Conservation (phyloP, 2,888 invertebrate species). For the Tetramorium bicarinatum region DNA sequence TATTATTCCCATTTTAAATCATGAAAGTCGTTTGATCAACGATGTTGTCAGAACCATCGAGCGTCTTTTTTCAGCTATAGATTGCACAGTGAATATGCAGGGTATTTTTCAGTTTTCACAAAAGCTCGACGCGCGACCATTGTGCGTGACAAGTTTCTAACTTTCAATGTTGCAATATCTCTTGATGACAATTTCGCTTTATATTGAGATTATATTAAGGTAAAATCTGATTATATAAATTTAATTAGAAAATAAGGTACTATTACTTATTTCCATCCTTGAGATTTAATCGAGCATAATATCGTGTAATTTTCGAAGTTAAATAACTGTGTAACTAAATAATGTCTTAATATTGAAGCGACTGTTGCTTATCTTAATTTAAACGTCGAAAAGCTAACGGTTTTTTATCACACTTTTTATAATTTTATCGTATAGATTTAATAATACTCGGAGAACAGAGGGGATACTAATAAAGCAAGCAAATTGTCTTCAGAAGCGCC, state of each 20-base stretch:
- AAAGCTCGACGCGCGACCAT: neutral
- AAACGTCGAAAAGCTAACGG: neutral
- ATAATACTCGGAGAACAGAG: neutral
- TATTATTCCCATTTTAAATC: neutral
- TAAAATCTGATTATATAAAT: constrained; percentile 10
- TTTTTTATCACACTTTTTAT: neutral
- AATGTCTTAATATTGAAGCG: neutral
- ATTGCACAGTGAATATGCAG: neutral
- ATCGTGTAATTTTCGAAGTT: constrained; percentile 25
- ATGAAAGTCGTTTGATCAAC: neutral
- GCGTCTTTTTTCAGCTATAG: neutral
- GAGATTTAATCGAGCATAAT: constrained; percentile 11
- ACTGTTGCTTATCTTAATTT: constrained; percentile 22
- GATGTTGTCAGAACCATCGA: neutral
- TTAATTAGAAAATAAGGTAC: neutral
- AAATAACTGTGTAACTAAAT: constrained; percentile 25
- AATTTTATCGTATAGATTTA: neutral
- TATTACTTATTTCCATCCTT: constrained; percentile 20
- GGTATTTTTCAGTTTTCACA: neutral
- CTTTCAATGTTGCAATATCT: neutral
- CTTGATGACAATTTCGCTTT: neutral
- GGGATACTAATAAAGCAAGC: neutral
- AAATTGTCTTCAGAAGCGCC: neutral
- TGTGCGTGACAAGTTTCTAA: constrained; percentile 29
- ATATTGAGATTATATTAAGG: constrained; percentile 5